phyloP scores from a whole-genome alignment of 2,888 invertebrate genomes.

The Mycalesis mineus region DNA sequence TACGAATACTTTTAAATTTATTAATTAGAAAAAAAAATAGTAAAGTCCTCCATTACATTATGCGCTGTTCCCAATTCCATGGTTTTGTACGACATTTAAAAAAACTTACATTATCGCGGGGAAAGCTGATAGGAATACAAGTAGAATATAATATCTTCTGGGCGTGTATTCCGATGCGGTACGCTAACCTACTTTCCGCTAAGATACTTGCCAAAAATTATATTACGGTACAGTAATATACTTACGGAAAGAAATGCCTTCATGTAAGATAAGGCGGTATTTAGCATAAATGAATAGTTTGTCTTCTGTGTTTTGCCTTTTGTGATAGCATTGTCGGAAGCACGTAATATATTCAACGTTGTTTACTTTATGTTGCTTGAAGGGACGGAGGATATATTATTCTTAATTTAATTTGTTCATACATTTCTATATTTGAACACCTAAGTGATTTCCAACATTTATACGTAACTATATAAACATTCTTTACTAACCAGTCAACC shows the following conservation, averaged over 20 bases:
- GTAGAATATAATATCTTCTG: not conserved
- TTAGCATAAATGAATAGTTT: slow-evolving; percentile 24
- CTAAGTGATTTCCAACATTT: too few species aligned
- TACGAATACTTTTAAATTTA: too few species aligned
- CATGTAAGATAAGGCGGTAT: slow-evolving; percentile 20
- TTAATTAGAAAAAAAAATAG: too few species aligned
- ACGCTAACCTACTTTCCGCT: slow-evolving; percentile 30
- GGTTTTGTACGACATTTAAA: not conserved
- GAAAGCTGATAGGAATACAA: not conserved
- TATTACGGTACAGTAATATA: slow-evolving; percentile 25
- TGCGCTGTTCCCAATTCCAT: too few species aligned
- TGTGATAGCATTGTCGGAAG: slow-evolving; percentile 11
- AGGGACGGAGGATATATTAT: not conserved
- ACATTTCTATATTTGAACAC: too few species aligned
- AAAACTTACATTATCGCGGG: not conserved
- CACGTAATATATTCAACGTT: slow-evolving; percentile 1
- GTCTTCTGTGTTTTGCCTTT: slow-evolving; percentile 14
- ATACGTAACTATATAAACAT: too few species aligned
- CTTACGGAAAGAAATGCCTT: slow-evolving; percentile 21
- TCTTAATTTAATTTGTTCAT: not conserved
- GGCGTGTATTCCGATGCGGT: not conserved
- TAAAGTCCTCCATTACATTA: too few species aligned
- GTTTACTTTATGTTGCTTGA: slow-evolving; percentile 1
- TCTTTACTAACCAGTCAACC: too few species aligned
- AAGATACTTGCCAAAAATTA: slow-evolving; percentile 32